Base-by-base conservation (phyloP, 2,888 invertebrate species). In the Bugulina stolonifera region DNA sequence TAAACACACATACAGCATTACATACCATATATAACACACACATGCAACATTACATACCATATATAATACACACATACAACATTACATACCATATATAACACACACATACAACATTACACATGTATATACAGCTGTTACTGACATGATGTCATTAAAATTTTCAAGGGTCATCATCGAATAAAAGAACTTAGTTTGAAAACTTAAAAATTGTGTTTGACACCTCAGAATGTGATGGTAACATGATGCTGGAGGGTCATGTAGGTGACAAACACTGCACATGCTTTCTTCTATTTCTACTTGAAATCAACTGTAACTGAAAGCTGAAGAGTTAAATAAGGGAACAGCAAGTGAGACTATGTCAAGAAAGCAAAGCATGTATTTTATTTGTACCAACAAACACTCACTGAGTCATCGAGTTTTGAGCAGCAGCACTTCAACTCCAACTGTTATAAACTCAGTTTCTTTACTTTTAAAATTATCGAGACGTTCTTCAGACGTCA, bases 361-460 rank as follows among this genome's bases (percentile, higher is more conserved):
- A 64, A 64, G 64, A 64, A 27, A 64, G 10, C 10, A 14, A 25
- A 64, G 64, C 64, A 34, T 34, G 64, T 64, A 64, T 22, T 64
- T 32, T 22, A 18, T 22, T 64, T 27, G 22, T 64, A 64, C 29
- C 43, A 34, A 32, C 34, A 34, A 64, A 64, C 29, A 32, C 64
- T 64, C 27, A 27, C 22, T 32, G 5, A 64, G 64, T 64, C 64
- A 64, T 64, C 34, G 64, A 64, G 64, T 14, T 64, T 27, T 64
- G 64, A 64, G 64, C 64, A 64, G 27, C 64, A 43, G 18, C 18
- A 43, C 43, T 43, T 64, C 64, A 22, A 64, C 32, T 64, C 64
- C 27, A 64, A 14, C 29, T 27, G 34, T 57, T n/a, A 64, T 27
- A 22, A 32, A 64, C 64, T 64, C 3, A 25, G 34, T 64, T 10